Evolutionary conservation across 2,888 invertebrate species (phyloP).

Genomic region (Acrobasis repandana): DNA sequence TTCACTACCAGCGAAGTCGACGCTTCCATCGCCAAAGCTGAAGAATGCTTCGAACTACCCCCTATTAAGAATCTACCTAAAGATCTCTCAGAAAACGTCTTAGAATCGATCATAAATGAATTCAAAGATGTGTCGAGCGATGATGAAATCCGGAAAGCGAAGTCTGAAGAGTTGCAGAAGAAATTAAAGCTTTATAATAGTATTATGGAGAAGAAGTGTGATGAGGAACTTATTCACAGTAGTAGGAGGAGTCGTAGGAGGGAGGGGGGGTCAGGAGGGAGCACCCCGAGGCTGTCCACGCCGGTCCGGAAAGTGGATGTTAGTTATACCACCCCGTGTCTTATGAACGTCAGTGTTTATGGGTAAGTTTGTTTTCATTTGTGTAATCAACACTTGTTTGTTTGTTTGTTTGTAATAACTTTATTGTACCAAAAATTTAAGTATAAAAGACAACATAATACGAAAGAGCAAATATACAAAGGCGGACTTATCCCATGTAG

Average conservation of each 20-base stretch:
- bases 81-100: slow-evolving; percentile 68
- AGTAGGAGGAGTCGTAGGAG: slow-evolving; percentile 65
- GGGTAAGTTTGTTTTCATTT: slow-evolving; percentile 44
- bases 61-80: slow-evolving; percentile 79
- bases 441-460: too few relatives aligned
- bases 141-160: slow-evolving; percentile 57
- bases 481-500: too few relatives aligned
- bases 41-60: slow-evolving; percentile 89
- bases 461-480: too few relatives aligned
- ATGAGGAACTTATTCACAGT: slow-evolving; percentile 86
- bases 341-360: slow-evolving; percentile 61
- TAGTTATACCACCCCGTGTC: slow-evolving; percentile 62
- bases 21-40: slow-evolving; percentile 80
- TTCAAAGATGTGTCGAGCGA: slow-evolving; percentile 65
- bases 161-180: slow-evolving; percentile 60
- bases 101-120: slow-evolving; percentile 73
- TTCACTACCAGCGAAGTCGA: slow-evolving; percentile 63
- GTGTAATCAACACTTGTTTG: not conserved
- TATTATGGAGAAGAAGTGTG: slow-evolving; percentile 87
- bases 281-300: slow-evolving; percentile 54
- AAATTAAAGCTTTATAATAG: slow-evolving; percentile 86
- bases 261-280: slow-evolving; percentile 51
- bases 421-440: too few relatives aligned
- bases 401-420: not conserved
- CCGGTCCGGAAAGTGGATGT: slow-evolving; percentile 49